Percentiles rank a stretch among this genome's conserved stretches.
phyloP scores from a whole-genome alignment of 2,888 invertebrate genomes.

The Crocallis elinguaria region DNA sequence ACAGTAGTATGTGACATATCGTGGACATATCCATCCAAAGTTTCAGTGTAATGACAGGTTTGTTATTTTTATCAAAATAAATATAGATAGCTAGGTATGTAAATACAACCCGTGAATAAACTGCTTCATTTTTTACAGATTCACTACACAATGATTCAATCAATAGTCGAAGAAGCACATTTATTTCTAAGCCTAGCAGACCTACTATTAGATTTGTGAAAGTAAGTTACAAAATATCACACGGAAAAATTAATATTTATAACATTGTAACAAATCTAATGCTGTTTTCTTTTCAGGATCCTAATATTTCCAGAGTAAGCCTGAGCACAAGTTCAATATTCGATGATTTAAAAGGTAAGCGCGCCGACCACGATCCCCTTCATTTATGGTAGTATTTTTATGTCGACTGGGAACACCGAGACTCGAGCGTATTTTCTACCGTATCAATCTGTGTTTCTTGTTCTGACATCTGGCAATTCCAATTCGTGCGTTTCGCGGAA shows the following conservation, averaged over 20 bases:
- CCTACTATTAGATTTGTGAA: slow-evolving; percentile 74
- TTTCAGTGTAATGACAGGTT: slow-evolving; percentile 84
- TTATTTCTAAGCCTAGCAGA: slow-evolving; percentile 72
- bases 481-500: slow-evolving; percentile 67
- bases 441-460: neutral
- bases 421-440: slow-evolving; percentile 19
- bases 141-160: slow-evolving; percentile 79
- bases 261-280: neutral
- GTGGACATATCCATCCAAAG: slow-evolving; percentile 77
- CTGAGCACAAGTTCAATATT: slow-evolving; percentile 60
- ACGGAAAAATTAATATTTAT: neutral
- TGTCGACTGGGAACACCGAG: slow-evolving; percentile 38
- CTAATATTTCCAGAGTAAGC: slow-evolving; percentile 62
- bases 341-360: slow-evolving; percentile 69
- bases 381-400: slow-evolving; percentile 24
- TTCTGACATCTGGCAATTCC: slow-evolving; percentile 28
- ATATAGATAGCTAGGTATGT: slow-evolving; percentile 7
- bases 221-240: slow-evolving; percentile 51
- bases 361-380: neutral
- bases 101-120: neutral
- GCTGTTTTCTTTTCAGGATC: slow-evolving; percentile 57
- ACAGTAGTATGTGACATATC: slow-evolving; percentile 59
- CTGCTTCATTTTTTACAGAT: slow-evolving; percentile 56
- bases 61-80: slow-evolving; percentile 47
- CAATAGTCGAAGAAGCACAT: slow-evolving; percentile 73